A percentile compares a stretch with the other conserved stretches of the same genome.
phyloP scores from a whole-genome alignment of 2,888 invertebrate species.

The Salticus scenicus region DNA sequence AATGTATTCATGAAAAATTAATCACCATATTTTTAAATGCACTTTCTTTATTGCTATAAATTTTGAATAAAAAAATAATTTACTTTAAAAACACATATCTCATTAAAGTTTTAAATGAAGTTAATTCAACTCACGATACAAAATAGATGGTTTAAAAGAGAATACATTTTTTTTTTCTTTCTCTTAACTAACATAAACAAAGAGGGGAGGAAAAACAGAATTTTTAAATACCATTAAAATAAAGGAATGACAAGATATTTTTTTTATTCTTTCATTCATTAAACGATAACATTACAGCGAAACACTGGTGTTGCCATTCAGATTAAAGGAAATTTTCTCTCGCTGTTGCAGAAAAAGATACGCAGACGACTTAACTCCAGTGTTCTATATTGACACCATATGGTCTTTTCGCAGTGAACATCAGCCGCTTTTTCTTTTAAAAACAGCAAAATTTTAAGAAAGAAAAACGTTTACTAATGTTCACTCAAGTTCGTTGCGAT shows the following conservation, averaged over 20 bases:
- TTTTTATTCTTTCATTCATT: background rate
- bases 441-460: slow-evolving; percentile 39
- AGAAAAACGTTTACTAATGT: slow-evolving; percentile 44
- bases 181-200: background rate
- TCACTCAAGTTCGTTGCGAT: slow-evolving; percentile 55
- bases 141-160: background rate
- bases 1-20: background rate
- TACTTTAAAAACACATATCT: background rate
- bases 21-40: background rate
- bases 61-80: background rate
- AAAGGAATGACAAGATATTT: background rate
- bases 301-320: background rate
- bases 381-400: slow-evolving; percentile 49
- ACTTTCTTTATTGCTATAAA: background rate
- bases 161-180: background rate
- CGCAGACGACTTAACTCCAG: background rate
- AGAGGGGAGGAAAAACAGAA: background rate
- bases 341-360: background rate
- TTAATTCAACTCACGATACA: background rate
- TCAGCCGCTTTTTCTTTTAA: slow-evolving; percentile 29
- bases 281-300: background rate
- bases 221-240: slow-evolving; percentile 2
- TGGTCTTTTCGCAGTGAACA: slow-evolving; percentile 46
- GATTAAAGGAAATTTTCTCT: background rate
- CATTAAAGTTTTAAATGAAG: background rate